Base-by-base conservation (phyloP, 30 jellyfish, hydroid and myxozoan species). In the Cassiopea xamachana region DNA sequence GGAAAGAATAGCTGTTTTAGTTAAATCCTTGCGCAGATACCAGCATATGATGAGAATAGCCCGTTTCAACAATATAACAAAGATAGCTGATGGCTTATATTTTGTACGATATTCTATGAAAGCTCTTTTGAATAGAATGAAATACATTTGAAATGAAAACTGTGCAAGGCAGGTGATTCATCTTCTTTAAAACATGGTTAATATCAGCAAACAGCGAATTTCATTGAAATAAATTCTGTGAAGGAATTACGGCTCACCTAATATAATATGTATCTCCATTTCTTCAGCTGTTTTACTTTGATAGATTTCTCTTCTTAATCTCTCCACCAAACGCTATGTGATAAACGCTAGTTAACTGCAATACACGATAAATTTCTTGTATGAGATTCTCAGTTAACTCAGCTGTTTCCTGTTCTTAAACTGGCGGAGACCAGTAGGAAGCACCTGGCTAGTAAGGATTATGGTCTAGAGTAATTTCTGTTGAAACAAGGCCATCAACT, bases 221-320 rank as follows among this genome's bases (percentile, higher is more conserved):
- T 78, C 87, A 78, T 47, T 78, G 74, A 78, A 78, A 78, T 5
- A 60, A 78, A 78, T 78, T 78, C 87, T 78, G 2, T 78, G 51
- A 78, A 50, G 12, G 73, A 78, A 78, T 78, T 78, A 78, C 49
- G 74, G 51, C 87, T 15, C 60, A 78, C 87, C 87, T 39, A 78
- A 44, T 3, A 27, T 50, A 78, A 48, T 16, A 55, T 78, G 75
- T 16, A 60, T 49, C 60, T 59, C 87, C 87, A 78, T 78, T 78
- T 71, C 51, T 3, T 71, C 80, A 71, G 80, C 80, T 71, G 80
- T 16, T 71, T 71, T 71, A 1, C 2, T 2, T 71, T 71, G 4
- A 10, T 3, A 71, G 27, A 19, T 71, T 43, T 19, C 55, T 19
- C 2, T 71, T 15, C 27, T 18, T 71, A 71, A 27, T 5, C 55